Conservation (phyloP, 2,113 vertebrate genomes). For the Antechinus stuartii region DNA sequence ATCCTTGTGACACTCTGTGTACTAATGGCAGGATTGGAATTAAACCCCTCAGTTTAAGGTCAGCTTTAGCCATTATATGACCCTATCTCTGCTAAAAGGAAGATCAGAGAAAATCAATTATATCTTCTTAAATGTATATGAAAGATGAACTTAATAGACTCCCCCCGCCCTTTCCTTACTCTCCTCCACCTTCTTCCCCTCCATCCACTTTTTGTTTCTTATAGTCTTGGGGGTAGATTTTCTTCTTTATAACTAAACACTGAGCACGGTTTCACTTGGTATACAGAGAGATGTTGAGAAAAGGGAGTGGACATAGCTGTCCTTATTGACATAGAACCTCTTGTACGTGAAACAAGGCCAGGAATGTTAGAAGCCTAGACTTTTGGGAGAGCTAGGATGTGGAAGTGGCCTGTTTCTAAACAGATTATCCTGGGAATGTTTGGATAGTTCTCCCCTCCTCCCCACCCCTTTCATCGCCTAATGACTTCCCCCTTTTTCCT, state of each 20-base stretch:
- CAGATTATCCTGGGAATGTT: neutral
- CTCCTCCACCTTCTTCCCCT: too few species aligned
- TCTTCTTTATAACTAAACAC: neutral
- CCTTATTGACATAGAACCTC: constrained; percentile 13
- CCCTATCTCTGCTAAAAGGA: neutral
- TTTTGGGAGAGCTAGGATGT: neutral
- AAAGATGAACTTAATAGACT: neutral
- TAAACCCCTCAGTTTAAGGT: neutral
- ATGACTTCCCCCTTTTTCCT: constrained; percentile 69
- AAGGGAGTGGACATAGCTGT: neutral
- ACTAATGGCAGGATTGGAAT: neutral
- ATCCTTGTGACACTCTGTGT: neutral
- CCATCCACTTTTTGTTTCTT: neutral
- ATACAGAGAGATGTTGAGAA: neutral
- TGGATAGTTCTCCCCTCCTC: neutral
- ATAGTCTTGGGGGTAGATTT: neutral
- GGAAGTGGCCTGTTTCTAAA: neutral
- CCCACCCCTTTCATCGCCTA: neutral
- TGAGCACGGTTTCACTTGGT: neutral
- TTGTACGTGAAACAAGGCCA: constrained; percentile 44
- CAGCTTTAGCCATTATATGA: neutral
- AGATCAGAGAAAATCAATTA: neutral
- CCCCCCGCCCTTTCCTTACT: neutral
- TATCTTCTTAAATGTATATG: neutral
- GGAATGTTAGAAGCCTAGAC: neutral